These are phyloP conservation scores for Mastomys natalensis DNA, from an alignment of 2,113 vertebrate species.

Conservation along the genomic window DNA sequence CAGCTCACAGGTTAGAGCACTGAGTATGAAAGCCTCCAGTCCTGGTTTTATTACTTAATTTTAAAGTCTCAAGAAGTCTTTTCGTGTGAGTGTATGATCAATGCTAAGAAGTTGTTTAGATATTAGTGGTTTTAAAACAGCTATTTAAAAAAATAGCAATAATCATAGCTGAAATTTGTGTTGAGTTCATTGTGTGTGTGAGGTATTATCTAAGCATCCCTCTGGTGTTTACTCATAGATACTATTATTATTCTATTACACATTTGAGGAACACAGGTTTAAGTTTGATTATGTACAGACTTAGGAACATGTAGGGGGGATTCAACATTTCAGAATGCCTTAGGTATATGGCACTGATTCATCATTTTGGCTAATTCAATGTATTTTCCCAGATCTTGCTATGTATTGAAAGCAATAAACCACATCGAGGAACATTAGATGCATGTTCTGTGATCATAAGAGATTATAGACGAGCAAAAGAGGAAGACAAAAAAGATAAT, in stretches of 20 bases:
- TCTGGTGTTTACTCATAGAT: not conserved
- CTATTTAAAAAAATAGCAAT: not conserved
- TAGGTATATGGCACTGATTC: not conserved
- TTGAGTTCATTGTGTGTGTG: not conserved
- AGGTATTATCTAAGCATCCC: not conserved
- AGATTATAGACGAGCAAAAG: not conserved
- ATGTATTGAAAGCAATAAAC: not conserved
- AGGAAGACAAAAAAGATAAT: not conserved
- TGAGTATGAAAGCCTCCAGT: not conserved
- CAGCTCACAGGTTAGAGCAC: not conserved
- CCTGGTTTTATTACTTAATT: not conserved
- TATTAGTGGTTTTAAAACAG: not conserved
- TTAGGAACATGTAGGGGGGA: not conserved
- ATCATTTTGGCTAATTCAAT: not conserved
- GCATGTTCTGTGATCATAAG: not conserved
- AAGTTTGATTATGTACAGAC: not conserved
- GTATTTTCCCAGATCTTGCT: not conserved
- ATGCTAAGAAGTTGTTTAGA: not conserved
- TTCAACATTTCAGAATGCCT: not conserved
- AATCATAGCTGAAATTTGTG: not conserved
- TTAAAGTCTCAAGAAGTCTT: not conserved
- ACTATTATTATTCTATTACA: not conserved
- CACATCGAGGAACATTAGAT: not conserved
- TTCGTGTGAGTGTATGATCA: not conserved
- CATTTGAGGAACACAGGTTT: not conserved